Evolutionary conservation across 2,797 vertebrate genomes (phyloP), one percentile per base, ranked within the genome.

Genomic region (Periparus ater): DNA sequence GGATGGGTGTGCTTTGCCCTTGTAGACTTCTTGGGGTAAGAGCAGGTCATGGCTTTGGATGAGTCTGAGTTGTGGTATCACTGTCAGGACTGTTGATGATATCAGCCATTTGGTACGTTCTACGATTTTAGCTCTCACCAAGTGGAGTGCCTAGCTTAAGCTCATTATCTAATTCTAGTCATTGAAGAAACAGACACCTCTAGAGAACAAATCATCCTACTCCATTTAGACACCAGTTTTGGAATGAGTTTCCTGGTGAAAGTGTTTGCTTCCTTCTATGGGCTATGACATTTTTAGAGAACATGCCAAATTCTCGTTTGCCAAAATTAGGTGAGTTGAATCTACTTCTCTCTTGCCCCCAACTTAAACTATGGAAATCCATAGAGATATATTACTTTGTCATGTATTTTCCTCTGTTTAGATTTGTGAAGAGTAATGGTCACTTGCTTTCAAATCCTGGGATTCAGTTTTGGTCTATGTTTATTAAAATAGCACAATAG

Each of bases 161-260:
- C 32, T 91, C 47, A 30, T 90, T 84, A 62, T 66, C 76, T 91
- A 94, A 91, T 88, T 93, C 70, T 70, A 78, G 89, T 68, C 62
- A 70, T 7, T 84, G 51, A 38, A 89, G 85, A 90, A 95, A 68
- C 26, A 91, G 73, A 61, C 21, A 66, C 18, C 16, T 78, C 66
- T 66, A 75, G 68, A 42, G 13, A 86, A 62, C 20, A 78, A 84
- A 73, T 94, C 62, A 76, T 79, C 32, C 55, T 21, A 68, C 61
- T 30, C 8, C 67, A 67, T 91, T 94, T 93, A 93, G 88, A 62
- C 20, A 34, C 18, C 51, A 32, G n/a, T 86, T 91, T 81, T 86
- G n/a, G n/a, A 83, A 89, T 47, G 54, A 88, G 17, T 86, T 93
- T 88, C 32, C 47, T 62, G 23, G 25, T 81, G 42, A 74, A 88